phyloP scores from a whole-genome alignment of 1,140 invertebrate species.

The Anastatus disparis region DNA sequence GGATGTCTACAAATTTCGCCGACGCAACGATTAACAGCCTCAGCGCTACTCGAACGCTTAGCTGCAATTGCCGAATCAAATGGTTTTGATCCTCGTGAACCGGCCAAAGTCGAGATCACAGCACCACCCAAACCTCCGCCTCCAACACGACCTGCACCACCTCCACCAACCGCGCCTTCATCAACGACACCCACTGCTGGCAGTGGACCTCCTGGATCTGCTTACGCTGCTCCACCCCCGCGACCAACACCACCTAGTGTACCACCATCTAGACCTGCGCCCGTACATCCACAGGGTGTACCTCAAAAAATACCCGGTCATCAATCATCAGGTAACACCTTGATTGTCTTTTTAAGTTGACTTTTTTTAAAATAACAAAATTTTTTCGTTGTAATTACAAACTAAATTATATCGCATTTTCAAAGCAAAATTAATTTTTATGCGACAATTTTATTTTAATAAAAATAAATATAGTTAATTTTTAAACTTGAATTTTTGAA shows the following conservation, averaged over 20 bases:
- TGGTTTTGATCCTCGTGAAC: conserved; percentile 80
- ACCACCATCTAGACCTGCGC: conserved; percentile 9
- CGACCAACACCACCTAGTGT: conserved; percentile 50
- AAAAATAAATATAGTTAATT: no score
- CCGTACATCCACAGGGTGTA: neutral
- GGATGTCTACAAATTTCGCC: conserved; percentile 88
- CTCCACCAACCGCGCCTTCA: conserved; percentile 49
- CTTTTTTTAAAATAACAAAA: no score
- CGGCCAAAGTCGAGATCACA: conserved; percentile 73
- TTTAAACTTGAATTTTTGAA: no score
- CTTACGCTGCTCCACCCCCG: conserved; percentile 49
- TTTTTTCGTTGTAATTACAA: no score
- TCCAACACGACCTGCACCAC: conserved; percentile 55
- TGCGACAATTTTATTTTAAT: no score
- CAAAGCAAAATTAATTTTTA: no score
- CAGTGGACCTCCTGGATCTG: conserved; percentile 14
- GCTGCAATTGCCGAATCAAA: conserved; percentile 88
- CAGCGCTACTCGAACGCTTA: conserved; percentile 83
- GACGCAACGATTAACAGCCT: conserved; percentile 78
- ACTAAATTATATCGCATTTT: no score
- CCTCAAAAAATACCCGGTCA: conserved; percentile 17
- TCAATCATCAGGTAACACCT: conserved; percentile 34
- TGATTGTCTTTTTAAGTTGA: no score
- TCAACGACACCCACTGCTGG: conserved; percentile 50
- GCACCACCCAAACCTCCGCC: conserved; percentile 60